Evolutionary conservation across 2,888 invertebrate genomes (phyloP).

Genomic region (Chalcosyrphus nemorum): DNA sequence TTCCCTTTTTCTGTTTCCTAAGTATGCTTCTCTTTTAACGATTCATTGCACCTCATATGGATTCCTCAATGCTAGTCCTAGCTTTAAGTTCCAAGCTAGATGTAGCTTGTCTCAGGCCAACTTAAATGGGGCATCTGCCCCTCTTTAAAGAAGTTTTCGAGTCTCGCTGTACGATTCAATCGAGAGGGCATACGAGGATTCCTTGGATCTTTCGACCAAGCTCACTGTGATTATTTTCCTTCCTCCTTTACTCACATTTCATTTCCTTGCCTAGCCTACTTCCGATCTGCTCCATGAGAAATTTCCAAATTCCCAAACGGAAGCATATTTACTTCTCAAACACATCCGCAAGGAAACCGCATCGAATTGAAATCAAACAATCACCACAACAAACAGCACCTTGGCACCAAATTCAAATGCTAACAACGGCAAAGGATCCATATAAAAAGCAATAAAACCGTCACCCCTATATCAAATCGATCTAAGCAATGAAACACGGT

Average conservation of each 20-base stretch:
- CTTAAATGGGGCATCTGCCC: too few species aligned
- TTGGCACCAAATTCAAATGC: slow-evolving; percentile 6
- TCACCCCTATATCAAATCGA: slow-evolving; percentile 42
- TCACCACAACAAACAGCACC: not conserved
- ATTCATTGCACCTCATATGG: too few species aligned
- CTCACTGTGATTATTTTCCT: not conserved
- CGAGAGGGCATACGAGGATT: too few species aligned
- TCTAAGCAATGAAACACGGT: slow-evolving; percentile 1
- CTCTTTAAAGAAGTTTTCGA: too few species aligned
- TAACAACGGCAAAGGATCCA: slow-evolving; percentile 4
- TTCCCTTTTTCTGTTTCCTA: too few species aligned
- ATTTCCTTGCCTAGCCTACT: not conserved
- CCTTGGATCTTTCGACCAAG: too few species aligned
- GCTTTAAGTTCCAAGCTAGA: too few species aligned
- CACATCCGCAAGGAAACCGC: slow-evolving; percentile 44
- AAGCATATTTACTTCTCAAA: not conserved
- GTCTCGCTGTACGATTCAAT: too few species aligned
- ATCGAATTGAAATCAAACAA: slow-evolving; percentile 36
- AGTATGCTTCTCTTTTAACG: too few species aligned
- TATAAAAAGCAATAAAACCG: slow-evolving; percentile 24
- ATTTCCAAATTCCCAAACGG: not conserved
- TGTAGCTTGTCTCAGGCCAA: too few species aligned
- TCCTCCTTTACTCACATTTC: not conserved
- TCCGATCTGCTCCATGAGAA: not conserved
- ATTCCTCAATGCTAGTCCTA: too few species aligned